Evolutionary conservation across 2,888 invertebrate genomes (phyloP).

Genomic region (Suillia variegata): DNA sequence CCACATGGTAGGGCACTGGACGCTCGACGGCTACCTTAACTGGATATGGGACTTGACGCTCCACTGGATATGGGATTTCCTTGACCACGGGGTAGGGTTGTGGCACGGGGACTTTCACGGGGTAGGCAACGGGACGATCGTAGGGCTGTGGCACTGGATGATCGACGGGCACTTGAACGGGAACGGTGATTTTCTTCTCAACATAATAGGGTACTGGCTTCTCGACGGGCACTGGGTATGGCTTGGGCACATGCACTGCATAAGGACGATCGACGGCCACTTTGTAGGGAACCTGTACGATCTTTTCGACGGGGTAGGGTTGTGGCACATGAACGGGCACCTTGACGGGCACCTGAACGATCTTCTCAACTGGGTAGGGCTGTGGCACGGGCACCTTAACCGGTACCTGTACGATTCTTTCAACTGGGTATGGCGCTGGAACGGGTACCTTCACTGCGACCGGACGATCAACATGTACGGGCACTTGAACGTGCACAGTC

Average conservation of each 20-base stretch:
- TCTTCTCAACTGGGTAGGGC: conserved; percentile 79
- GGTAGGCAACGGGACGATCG: conserved; percentile 70
- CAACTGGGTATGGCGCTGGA: conserved; percentile 80
- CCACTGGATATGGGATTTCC: conserved; percentile 70
- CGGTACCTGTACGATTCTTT: conserved; percentile 78
- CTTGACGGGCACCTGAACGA: conserved; percentile 75
- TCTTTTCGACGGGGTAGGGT: conserved; percentile 66
- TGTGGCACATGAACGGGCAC: conserved; percentile 66
- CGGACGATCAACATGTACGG: conserved; percentile 76
- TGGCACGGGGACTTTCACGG: conserved; percentile 73
- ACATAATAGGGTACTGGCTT: conserved; percentile 68
- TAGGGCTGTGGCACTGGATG: conserved; percentile 68
- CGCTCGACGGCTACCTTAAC: conserved; percentile 64
- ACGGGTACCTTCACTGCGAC: conserved; percentile 80
- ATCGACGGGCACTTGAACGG: conserved; percentile 67
- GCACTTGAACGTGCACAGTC: conserved; percentile 70
- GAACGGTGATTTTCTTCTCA: conserved; percentile 67
- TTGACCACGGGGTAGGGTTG: conserved; percentile 71
- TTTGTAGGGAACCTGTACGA: conserved; percentile 70
- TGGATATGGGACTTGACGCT: conserved; percentile 70
- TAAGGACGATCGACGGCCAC: conserved; percentile 72
- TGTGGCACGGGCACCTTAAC: conserved; percentile 83
- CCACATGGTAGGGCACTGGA: conserved; percentile 65
- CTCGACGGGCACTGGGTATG: conserved; percentile 69
- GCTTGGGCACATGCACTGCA: conserved; percentile 65